Base-by-base conservation (phyloP, 2,888 invertebrate genomes). In the Heterodera filipjevi region DNA sequence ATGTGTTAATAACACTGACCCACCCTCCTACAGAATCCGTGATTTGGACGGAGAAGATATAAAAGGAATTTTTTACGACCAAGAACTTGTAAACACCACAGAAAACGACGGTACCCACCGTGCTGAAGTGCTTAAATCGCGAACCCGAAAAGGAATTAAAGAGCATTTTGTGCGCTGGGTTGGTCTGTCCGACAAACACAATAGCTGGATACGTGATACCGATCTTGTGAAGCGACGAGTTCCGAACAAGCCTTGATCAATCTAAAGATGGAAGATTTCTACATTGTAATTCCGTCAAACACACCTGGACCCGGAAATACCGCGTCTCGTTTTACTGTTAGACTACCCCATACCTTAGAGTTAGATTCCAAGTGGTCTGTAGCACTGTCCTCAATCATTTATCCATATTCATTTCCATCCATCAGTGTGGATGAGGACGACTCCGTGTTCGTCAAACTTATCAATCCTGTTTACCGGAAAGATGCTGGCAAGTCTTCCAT, bases 211-310 rank as follows among this genome's bases (percentile, higher is more conserved):
- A 12, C 39, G 46, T 30, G 71, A 71, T 27, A n/a, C 27, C 1
- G 71, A 71, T 27, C 39, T 71, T 6, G 71, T 71, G 27, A 27
- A 46, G 19, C 49, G 49, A 5, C 49, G 49, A 16, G 1, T 3
- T 22, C 5, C 5, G 39, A 39, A 39, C 12, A 39, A 39, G 12
- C 3, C 35, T 22, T 22, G n/a, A 68, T n/a, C n/a, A n/a, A n/a
- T n/a, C n/a, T n/a, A n/a, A n/a, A n/a, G 10, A 71, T 71, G 71
- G 71, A 71, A n/a, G 44, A 44, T n/a, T 71, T 71, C 12, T 71
- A 71, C 46, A 49, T 71, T 30, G 32, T 32, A 71, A 12, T 49
- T 22, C 49, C 49, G 3, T 49, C 49, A 5, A 49, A 49, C 22
- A 49, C 49, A 22, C 49, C 3, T 49, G 49, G 49, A 5, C 49